Conservation (phyloP, 2,888 invertebrate genomes). For the Achlya flavicornis region DNA sequence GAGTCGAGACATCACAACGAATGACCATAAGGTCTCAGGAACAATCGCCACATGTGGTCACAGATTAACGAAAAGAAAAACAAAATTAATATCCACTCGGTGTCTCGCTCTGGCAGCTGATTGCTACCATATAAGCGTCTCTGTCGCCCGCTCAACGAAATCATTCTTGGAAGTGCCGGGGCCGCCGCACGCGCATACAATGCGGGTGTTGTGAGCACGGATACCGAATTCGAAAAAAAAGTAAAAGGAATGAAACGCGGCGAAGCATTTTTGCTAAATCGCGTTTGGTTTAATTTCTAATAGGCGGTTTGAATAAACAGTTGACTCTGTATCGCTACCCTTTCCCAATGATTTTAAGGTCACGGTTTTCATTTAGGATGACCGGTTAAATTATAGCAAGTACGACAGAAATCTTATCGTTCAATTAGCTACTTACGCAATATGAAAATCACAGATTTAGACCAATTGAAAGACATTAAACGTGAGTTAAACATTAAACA, state of each 20-base stretch:
- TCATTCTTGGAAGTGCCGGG: conserved; percentile 79
- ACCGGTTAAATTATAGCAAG: too few relatives aligned
- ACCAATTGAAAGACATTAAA: too few relatives aligned
- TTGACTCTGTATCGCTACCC: conserved; percentile 14
- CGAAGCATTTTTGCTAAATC: conserved; percentile 63
- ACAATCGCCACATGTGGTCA: conserved; percentile 83
- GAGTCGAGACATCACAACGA: conserved; percentile 53
- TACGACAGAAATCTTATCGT: too few relatives aligned
- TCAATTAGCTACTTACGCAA: too few relatives aligned
- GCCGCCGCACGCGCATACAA: conserved; percentile 74
- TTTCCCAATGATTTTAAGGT: not conserved
- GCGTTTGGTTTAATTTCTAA: conserved; percentile 57
- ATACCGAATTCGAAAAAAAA: conserved; percentile 70
- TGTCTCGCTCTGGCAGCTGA: conserved; percentile 39
- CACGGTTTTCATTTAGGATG: too few relatives aligned
- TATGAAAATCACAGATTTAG: too few relatives aligned
- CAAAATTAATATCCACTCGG: conserved; percentile 66
- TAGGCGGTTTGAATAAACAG: conserved; percentile 22
- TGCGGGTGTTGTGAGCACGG: conserved; percentile 79
- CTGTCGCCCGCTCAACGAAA: conserved; percentile 66
- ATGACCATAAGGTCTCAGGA: conserved; percentile 81
- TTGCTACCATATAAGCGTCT: conserved; percentile 34
- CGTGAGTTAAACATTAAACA: too few relatives aligned
- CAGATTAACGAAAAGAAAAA: conserved; percentile 81
- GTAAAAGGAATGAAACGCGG: conserved; percentile 48